These are phyloP conservation scores for Carcharodon carcharias DNA, from an alignment of 2,797 vertebrate species.

Conservation along the genomic window DNA sequence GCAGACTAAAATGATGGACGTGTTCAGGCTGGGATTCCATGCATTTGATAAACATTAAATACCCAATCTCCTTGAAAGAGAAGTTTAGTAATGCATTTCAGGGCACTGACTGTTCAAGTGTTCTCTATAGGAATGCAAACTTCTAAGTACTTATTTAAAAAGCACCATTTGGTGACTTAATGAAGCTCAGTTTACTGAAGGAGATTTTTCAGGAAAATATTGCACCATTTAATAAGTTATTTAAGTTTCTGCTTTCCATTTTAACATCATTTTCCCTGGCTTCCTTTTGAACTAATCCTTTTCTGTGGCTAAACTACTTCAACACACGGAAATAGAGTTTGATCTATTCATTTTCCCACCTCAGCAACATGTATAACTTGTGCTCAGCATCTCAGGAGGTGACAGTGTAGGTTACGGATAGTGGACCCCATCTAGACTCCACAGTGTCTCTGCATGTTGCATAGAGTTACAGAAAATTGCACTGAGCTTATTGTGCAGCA, in stretches of 20 bases:
- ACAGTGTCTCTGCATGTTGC: neutral
- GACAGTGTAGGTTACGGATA: neutral
- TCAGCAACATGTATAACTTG: neutral
- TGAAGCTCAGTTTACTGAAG: neutral
- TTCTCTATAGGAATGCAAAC: neutral
- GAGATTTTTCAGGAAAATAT: neutral
- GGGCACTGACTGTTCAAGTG: neutral
- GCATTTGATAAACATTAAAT: neutral
- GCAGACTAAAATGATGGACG: neutral
- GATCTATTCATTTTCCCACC: neutral
- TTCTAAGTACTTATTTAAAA: neutral
- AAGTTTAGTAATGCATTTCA: neutral
- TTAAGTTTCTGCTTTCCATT: neutral
- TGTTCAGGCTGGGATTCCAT: conserved; percentile 6
- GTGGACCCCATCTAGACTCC: too few relatives aligned
- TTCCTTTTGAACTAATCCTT: neutral
- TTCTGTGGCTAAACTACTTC: neutral
- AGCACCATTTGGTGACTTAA: neutral
- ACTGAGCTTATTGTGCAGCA: neutral
- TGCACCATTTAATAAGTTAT: neutral
- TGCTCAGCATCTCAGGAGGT: neutral
- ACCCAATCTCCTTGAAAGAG: neutral
- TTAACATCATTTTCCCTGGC: neutral
- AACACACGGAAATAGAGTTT: neutral
- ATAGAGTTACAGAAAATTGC: neutral